A percentile compares a stretch with the other conserved stretches of the same genome.
Evolutionary conservation across 2,888 invertebrate genomes (phyloP).

Genomic region (Tholera decimalis): DNA sequence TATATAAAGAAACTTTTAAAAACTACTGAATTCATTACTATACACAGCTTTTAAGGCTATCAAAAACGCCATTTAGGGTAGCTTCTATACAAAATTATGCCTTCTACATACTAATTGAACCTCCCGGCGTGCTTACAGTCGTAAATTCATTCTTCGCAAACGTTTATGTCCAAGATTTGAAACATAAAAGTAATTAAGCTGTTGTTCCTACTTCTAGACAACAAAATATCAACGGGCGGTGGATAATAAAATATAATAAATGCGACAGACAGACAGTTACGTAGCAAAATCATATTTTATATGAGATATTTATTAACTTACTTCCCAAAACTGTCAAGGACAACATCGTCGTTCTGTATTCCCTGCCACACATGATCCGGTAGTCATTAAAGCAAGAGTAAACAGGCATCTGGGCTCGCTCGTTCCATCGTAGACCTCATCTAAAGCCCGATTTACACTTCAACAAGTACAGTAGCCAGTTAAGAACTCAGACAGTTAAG

Average conservation of each 20-base stretch:
- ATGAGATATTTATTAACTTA: not conserved
- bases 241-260: constrained; percentile 10
- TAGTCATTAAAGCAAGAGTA: too few species aligned
- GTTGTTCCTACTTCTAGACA: constrained; percentile 25
- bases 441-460: too few species aligned
- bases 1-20: not conserved
- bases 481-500: too few species aligned
- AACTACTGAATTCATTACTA: constrained; percentile 15
- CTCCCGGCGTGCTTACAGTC: constrained; percentile 13
- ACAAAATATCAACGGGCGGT: constrained; percentile 25
- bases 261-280: not conserved
- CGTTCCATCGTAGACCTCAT: too few species aligned
- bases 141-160: constrained; percentile 25
- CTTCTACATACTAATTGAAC: constrained; percentile 19
- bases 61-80: not conserved
- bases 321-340: too few species aligned
- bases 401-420: too few species aligned
- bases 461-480: too few species aligned
- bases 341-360: too few species aligned
- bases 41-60: constrained; percentile 7
- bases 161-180: constrained; percentile 11
- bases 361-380: too few species aligned
- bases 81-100: not conserved
- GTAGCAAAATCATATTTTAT: not conserved
- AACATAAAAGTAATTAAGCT: constrained; percentile 23